Percentiles rank a stretch among this genome's conserved stretches.
phyloP scores from a whole-genome alignment of 2,888 invertebrate species.

The Hirtodrosophila cameraria region DNA sequence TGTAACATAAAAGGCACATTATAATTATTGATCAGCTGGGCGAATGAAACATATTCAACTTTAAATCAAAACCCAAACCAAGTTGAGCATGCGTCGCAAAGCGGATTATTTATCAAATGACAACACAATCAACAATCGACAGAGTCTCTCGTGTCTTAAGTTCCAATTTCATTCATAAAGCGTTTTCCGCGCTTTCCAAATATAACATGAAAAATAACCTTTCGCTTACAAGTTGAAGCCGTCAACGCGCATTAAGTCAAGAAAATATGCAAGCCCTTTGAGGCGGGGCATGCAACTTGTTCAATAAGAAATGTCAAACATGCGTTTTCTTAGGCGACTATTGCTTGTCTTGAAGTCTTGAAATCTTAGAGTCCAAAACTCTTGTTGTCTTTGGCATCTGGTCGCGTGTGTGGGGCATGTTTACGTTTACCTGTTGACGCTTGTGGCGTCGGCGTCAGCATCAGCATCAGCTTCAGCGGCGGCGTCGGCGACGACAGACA shows the following conservation, averaged over 20 bases:
- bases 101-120: constrained; percentile 63
- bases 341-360: neutral
- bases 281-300: constrained; percentile 43
- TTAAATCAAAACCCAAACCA: constrained; percentile 24
- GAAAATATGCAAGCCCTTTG: constrained; percentile 42
- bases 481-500: constrained; percentile 28
- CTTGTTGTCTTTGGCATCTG: constrained; percentile 39
- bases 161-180: constrained; percentile 67
- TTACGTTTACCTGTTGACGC: constrained; percentile 70
- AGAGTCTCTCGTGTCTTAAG: constrained; percentile 25
- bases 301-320: constrained; percentile 67
- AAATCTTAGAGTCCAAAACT: constrained; percentile 7
- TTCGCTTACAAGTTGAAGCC: constrained; percentile 34
- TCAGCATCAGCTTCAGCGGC: constrained; percentile 9
- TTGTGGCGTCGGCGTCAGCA: constrained; percentile 52
- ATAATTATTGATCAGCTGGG: constrained; percentile 12
- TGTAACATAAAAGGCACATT: constrained; percentile 12
- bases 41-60: too few relatives aligned
- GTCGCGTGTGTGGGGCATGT: constrained; percentile 49
- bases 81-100: constrained; percentile 32
- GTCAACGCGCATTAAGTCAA: constrained; percentile 22
- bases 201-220: too few relatives aligned
- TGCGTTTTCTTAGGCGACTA: constrained; percentile 36
- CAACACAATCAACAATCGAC: constrained; percentile 58
- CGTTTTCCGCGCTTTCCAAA: constrained; percentile 63